Base-by-base conservation (phyloP, 2,888 invertebrate genomes). In the Caenorhabditis uteleia region DNA sequence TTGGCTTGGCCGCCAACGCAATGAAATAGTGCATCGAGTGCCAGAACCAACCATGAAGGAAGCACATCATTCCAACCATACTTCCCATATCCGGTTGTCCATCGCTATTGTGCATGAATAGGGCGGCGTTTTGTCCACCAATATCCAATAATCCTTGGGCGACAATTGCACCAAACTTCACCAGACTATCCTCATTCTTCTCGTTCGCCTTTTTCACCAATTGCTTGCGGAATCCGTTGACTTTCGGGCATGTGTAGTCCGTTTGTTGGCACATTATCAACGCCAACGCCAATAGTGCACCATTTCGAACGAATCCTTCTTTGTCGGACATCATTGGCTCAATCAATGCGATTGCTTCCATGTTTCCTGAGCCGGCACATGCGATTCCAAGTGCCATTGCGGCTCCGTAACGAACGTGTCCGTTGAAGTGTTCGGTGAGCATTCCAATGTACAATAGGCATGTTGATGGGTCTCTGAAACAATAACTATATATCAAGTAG, bases 21-120 rank as follows among this genome's bases (percentile, higher is more conserved):
- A 59, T 42, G 39, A 65, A 65, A 50, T 55, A 55, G 45, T 65
- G 56, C 58, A 59, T 59, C 38, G 65, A 54, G 38, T 65, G 65
- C 65, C 65, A 65, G 59, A 57, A 65, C 65, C 65, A 65, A 43
- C 58, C 58, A 29, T 65, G 65, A 45, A 59, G 31, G 55, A 65
- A 65, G 55, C 65, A 58, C 58, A 65, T 55, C 58, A 65, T 59
- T 54, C 65, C 65, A 33, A 65, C 59, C 58, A 55, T 59, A 6
- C 54, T 47, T 20, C 51, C 59, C 58, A 58, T 59, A 34, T 65
- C 65, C 3, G 55, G 42, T 33, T 65, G 56, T n/a, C 55, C 55
- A 38, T 58, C 50, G 12, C 54, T 47, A 25, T 65, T 65, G 27
- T 55, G 54, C 50, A 65, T 50, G 36, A 43, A 26, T 26, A 65